phyloP scores from a whole-genome alignment of 2,113 vertebrate species.

The Entosphenus tridentatus region DNA sequence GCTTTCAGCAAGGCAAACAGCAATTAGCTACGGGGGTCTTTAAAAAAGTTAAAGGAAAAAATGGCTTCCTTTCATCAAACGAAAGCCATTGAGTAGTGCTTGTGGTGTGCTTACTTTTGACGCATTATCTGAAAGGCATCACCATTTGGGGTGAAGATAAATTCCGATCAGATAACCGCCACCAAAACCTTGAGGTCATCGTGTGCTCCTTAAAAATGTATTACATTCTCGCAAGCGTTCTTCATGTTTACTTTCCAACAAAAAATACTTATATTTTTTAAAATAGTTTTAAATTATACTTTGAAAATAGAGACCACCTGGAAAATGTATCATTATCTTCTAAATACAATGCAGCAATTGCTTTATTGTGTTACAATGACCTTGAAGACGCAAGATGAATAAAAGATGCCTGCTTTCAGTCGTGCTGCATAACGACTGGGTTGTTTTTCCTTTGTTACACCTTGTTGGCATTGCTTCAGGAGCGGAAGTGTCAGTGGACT shows the following conservation, averaged over 20 bases:
- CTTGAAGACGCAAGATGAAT: not conserved
- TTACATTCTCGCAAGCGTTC: not conserved
- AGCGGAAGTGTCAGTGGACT: conserved; percentile 87
- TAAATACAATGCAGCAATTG: not conserved
- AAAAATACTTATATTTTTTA: not conserved
- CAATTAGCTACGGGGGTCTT: no score
- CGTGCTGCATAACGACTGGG: not conserved
- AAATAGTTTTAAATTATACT: not conserved
- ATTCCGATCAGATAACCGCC: no score
- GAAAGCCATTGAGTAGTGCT: no score
- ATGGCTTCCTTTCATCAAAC: no score
- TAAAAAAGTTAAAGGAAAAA: no score
- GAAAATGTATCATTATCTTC: not conserved
- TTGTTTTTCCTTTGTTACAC: not conserved
- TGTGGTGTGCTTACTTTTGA: no score
- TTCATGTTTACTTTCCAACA: not conserved
- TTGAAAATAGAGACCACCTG: not conserved
- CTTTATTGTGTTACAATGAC: not conserved
- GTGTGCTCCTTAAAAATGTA: no score
- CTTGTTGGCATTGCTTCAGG: conserved; percentile 20
- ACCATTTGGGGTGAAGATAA: no score
- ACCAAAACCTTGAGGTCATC: no score
- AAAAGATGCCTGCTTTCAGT: not conserved
- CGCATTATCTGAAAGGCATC: no score
- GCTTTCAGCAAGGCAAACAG: no score